These are phyloP conservation scores for Spheniscus humboldti DNA, from an alignment of 2,797 vertebrate species.

Conservation along the genomic window DNA sequence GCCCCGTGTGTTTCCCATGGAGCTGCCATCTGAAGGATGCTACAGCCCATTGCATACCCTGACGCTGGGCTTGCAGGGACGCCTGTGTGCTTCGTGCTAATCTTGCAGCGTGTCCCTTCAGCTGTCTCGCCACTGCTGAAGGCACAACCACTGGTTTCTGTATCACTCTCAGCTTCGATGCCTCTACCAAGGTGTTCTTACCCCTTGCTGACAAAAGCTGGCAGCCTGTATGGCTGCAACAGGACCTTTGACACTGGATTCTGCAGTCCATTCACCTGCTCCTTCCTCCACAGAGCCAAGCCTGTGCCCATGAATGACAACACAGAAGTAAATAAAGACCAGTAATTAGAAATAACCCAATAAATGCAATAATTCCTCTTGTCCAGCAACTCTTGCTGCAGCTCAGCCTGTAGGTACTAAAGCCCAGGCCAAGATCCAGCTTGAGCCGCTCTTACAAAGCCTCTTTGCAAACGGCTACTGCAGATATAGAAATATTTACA, in stretches of 20 bases:
- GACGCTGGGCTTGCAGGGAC: rapidly evolving
- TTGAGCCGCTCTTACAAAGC: background rate
- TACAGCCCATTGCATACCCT: background rate
- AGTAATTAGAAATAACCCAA: background rate
- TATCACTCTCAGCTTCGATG: background rate
- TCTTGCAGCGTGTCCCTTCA: background rate
- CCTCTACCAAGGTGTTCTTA: background rate
- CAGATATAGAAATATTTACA: background rate
- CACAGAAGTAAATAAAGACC: background rate
- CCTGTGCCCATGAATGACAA: background rate
- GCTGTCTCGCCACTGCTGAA: rapidly evolving
- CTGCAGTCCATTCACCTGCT: constrained; percentile 22
- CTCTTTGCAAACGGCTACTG: background rate
- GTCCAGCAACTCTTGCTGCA: background rate
- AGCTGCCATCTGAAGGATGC: background rate
- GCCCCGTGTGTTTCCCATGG: background rate
- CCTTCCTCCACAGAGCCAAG: constrained; percentile 24
- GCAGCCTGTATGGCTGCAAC: constrained; percentile 25
- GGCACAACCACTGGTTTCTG: background rate
- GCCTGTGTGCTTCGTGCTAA: rapidly evolving
- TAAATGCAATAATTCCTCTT: background rate
- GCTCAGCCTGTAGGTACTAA: background rate
- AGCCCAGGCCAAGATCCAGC: background rate
- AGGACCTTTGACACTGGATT: constrained; percentile 20
- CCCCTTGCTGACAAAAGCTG: constrained; percentile 40